Conservation (phyloP, 2,888 invertebrate species). For the Bellardia pandia region DNA sequence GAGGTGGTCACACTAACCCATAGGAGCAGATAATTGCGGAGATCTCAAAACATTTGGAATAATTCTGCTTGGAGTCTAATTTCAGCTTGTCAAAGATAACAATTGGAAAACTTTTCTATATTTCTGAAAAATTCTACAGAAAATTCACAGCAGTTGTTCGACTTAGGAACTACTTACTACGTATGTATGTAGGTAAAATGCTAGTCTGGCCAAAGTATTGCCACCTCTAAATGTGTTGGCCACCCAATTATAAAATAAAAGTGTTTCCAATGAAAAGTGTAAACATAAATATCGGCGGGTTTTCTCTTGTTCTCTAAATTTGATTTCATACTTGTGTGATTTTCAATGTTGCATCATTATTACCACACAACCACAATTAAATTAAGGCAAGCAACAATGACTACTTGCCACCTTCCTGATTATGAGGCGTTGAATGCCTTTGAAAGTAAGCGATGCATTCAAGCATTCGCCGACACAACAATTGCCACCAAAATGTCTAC, state of each 20-base stretch:
- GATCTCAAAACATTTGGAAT: no score
- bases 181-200: neutral
- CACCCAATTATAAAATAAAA: neutral
- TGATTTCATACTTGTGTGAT: conserved; percentile 63
- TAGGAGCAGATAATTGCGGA: no score
- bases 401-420: conserved; percentile 65
- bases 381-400: conserved; percentile 49
- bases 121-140: no score
- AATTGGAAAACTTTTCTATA: no score
- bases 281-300: conserved; percentile 40
- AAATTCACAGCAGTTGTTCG: no score
- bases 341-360: conserved; percentile 61
- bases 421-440: conserved; percentile 68
- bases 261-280: conserved; percentile 1
- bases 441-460: conserved; percentile 69
- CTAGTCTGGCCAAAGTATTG: neutral
- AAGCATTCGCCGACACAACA: conserved; percentile 70
- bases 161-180: neutral
- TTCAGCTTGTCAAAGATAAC: no score
- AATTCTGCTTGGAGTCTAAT: no score
- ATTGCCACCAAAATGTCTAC: conserved; percentile 71
- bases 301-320: conserved; percentile 7
- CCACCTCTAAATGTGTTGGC: neutral
- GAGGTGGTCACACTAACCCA: no score
- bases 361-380: conserved; percentile 63